Base-by-base conservation (phyloP, 2,888 invertebrate genomes). In the Romanomermis culicivorax region DNA sequence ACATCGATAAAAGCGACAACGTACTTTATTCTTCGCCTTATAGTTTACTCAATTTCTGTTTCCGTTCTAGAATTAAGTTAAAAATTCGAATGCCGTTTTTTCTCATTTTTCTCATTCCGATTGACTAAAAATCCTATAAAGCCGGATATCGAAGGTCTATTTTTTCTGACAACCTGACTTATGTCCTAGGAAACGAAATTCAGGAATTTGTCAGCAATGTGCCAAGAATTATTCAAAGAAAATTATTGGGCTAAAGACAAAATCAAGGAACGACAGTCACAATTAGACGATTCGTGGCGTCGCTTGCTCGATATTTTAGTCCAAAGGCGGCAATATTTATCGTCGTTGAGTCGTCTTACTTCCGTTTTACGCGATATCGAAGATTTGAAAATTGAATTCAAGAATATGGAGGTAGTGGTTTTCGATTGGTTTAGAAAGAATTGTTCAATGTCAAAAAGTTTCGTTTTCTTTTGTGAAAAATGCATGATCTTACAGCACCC, bases 151-250 rank as follows among this genome's bases (percentile, higher is more conserved):
- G n/a, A n/a, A n/a, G n/a, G n/a, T n/a, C n/a, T n/a, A n/a, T n/a
- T n/a, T n/a, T n/a, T n/a, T n/a, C n/a, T n/a, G n/a, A n/a, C n/a
- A n/a, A n/a, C n/a, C n/a, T n/a, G n/a, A n/a, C n/a, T n/a, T n/a
- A n/a, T n/a, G n/a, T n/a, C n/a, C 53, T 68, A 77, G 76, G 85
- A 87, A 65, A 91, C 93, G 69, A 79, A 95, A 11, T 91, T 95
- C 69, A 83, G 85, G 63, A 86, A 89, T 71, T 76, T 97, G 49
- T 84, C 84, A 0, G 82, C 83, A 54, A 88, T 97, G 86, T 85
- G 87, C 1, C 80, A 82, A 52, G 91, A 95, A 68, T 75, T 97
- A 54, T 83, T 85, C 27, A 77, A 79, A 36, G 93, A 93, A 74
- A 82, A 83, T 61, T 97, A 91, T 72, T 84, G 89, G 68, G 84